Conservation (phyloP, 2,797 vertebrate genomes). For the Calcarius lapponicus region DNA sequence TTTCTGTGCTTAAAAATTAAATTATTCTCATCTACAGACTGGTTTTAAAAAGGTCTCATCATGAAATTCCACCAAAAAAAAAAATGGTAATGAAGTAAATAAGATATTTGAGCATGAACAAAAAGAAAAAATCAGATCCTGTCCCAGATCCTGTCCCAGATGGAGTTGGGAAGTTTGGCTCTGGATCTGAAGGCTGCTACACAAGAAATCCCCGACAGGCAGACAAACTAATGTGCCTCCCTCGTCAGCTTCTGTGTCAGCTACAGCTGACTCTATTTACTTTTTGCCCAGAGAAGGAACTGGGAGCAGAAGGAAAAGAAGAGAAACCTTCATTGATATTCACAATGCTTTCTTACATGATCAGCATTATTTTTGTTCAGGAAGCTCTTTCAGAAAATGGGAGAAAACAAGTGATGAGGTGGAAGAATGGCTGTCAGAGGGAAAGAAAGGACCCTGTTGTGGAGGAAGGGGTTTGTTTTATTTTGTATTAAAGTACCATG, state of each 20-base stretch:
- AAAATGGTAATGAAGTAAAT: neutral
- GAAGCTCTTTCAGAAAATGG: conserved; percentile 41
- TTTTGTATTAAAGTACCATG: neutral
- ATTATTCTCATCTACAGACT: neutral
- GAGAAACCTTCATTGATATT: conserved; percentile 64
- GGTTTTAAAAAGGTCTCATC: neutral
- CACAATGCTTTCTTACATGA: conserved; percentile 39
- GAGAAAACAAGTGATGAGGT: conserved; percentile 48
- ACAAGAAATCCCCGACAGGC: neutral
- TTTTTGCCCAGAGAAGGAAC: conserved; percentile 43
- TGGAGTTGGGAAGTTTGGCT: neutral
- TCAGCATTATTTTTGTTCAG: conserved; percentile 55
- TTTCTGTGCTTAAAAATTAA: neutral
- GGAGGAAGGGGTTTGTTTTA: neutral
- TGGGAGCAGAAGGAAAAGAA: conserved; percentile 20
- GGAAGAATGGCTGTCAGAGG: conserved; percentile 8
- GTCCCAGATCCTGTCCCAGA: conserved; percentile 32
- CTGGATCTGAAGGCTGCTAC: conserved; percentile 37
- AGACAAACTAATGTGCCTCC: conserved; percentile 15
- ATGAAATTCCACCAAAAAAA: neutral
- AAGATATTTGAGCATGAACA: neutral
- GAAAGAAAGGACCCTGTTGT: conserved; percentile 14
- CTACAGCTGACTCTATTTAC: conserved; percentile 50
- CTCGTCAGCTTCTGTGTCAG: conserved; percentile 53
- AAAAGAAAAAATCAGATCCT: neutral